These are phyloP conservation scores for Plumapathes pennacea DNA, from an alignment of 92 coral and sea anemone genomes.

Conservation along the genomic window DNA sequence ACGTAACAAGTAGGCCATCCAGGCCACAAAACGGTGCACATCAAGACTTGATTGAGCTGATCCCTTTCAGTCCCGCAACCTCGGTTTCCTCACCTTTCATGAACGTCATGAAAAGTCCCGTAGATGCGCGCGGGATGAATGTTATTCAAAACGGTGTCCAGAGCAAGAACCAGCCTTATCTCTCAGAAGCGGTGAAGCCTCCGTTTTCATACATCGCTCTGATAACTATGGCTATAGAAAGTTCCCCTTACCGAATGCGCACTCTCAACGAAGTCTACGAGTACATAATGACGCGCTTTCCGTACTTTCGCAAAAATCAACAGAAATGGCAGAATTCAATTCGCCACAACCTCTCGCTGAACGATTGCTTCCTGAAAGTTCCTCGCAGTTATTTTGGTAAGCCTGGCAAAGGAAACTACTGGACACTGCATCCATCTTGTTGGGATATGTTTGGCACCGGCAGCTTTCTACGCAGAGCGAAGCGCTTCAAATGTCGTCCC, in stretches of 20 bases:
- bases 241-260: slow-evolving; percentile 91
- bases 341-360: slow-evolving; percentile 88
- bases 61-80: too few relatives aligned
- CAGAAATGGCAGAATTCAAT: slow-evolving; percentile 99
- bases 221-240: slow-evolving; percentile 94
- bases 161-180: slow-evolving; percentile 84
- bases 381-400: slow-evolving; percentile 96
- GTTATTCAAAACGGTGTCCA: slow-evolving; percentile 39
- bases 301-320: slow-evolving; percentile 94
- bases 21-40: too few relatives aligned
- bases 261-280: slow-evolving; percentile 97
- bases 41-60: too few relatives aligned
- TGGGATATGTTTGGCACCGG: slow-evolving; percentile 99
- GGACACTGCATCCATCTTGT: slow-evolving; percentile 94
- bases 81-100: slow-evolving; percentile 40
- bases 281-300: slow-evolving; percentile 94
- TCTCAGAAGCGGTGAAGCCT: slow-evolving; percentile 94
- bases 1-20: too few relatives aligned
- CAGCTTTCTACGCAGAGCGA: slow-evolving; percentile 89
- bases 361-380: slow-evolving; percentile 96
- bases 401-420: slow-evolving; percentile 96
- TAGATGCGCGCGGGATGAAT: too few relatives aligned
- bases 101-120: slow-evolving; percentile 48
- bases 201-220: slow-evolving; percentile 96
- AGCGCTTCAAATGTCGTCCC: slow-evolving; percentile 92